Percentiles rank a stretch among this genome's conserved stretches.
These are phyloP conservation scores for Diaprepes abbreviatus DNA, from an alignment of 2,888 invertebrate species.

Conservation along the genomic window DNA sequence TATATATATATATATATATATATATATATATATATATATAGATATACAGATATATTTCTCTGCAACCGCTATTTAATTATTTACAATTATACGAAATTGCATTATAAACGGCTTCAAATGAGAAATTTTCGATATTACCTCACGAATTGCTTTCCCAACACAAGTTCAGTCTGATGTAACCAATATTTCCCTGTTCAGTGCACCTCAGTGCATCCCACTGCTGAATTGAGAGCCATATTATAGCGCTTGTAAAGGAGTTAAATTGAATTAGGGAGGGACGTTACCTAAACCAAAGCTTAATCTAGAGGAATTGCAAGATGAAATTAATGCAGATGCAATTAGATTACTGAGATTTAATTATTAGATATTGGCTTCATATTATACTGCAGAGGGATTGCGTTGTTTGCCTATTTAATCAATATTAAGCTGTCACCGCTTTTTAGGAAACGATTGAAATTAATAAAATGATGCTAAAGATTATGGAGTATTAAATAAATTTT, in stretches of 20 bases:
- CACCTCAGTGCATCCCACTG: conserved; percentile 10
- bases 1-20: no score
- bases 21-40: no score
- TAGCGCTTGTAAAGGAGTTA: conserved; percentile 7
- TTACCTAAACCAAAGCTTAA: conserved; percentile 3
- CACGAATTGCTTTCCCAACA: background rate
- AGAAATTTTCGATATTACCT: background rate
- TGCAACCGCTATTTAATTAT: no score
- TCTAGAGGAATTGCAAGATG: conserved; percentile 17
- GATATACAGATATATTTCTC: no score
- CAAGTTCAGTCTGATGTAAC: conserved; percentile 7
- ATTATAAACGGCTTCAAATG: background rate
- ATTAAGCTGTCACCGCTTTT: no score
- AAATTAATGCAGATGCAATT: conserved; percentile 7
- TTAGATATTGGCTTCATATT: background rate
- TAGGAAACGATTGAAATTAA: no score
- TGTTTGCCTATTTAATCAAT: no score
- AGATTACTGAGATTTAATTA: background rate
- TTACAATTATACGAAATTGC: no score
- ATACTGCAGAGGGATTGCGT: no score
- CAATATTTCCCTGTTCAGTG: conserved; percentile 13
- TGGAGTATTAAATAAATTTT: no score
- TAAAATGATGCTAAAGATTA: no score
- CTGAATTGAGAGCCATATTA: conserved; percentile 1
- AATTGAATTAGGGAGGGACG: conserved; percentile 11